Evolutionary conservation across 2,888 invertebrate genomes (phyloP).

Genomic region (Lacanobia oleracea): DNA sequence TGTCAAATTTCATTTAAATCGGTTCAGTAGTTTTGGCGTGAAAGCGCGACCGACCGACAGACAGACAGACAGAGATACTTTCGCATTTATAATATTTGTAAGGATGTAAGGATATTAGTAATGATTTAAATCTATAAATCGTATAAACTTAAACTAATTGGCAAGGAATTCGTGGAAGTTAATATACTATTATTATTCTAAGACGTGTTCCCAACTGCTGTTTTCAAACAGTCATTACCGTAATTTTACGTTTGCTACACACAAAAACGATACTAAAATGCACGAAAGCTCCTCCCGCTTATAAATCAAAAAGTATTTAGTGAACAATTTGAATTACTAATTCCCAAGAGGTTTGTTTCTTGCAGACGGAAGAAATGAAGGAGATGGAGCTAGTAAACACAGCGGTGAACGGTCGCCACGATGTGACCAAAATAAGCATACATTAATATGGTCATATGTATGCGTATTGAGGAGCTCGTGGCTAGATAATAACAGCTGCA

Average conservation of each 20-base stretch:
- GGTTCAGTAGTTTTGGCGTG: too few relatives aligned
- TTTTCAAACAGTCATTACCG: constrained; percentile 45
- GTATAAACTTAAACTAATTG: too few relatives aligned
- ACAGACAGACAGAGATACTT: too few relatives aligned
- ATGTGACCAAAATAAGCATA: neutral
- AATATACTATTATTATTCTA: neutral
- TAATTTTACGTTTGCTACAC: constrained; percentile 30
- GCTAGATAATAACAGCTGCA: too few relatives aligned
- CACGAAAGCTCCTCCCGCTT: constrained; percentile 54
- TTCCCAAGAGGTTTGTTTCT: constrained; percentile 67
- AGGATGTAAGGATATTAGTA: too few relatives aligned
- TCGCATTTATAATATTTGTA: too few relatives aligned
- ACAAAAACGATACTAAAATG: constrained; percentile 64
- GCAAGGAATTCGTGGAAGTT: neutral
- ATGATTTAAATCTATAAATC: too few relatives aligned
- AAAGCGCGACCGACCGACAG: too few relatives aligned
- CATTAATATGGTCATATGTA: too few relatives aligned
- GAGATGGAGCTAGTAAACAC: neutral
- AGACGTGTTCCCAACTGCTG: constrained; percentile 22
- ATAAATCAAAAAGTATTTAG: constrained; percentile 80
- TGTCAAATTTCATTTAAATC: too few relatives aligned
- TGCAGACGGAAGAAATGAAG: constrained; percentile 15
- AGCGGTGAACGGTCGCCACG: neutral
- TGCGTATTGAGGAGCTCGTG: too few relatives aligned
- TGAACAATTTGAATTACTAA: constrained; percentile 80